phyloP scores from a whole-genome alignment of 2,888 invertebrate genomes.

The Tachystola acroxantha region DNA sequence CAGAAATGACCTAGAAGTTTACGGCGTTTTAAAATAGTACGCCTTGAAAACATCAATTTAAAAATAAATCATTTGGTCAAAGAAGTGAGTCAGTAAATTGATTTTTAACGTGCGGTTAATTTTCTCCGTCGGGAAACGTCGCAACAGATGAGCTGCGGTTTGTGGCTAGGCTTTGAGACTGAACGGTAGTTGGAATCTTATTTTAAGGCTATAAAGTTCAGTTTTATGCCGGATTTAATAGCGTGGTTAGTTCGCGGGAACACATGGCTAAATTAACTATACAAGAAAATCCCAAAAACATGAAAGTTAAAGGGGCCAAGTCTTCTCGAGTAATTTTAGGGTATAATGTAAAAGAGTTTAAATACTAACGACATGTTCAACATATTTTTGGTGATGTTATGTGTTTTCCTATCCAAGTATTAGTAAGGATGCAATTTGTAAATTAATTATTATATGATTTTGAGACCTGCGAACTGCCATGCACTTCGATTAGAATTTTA shows the following conservation, averaged over 20 bases:
- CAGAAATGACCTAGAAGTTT: constrained; percentile 5
- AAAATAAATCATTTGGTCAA: constrained; percentile 2
- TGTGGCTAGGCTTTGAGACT: constrained; percentile 25
- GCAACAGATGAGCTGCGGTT: constrained; percentile 53
- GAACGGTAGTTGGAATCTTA: constrained; percentile 6
- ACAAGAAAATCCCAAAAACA: no score
- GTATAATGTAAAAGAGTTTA: no score
- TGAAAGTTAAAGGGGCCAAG: no score
- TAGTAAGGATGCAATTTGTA: no score
- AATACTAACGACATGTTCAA: no score
- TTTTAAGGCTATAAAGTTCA: constrained; percentile 16
- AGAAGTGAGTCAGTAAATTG: constrained; percentile 22
- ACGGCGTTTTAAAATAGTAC: constrained; percentile 1
- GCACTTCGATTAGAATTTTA: no score
- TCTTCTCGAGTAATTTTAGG: no score
- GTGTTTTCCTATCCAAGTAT: no score
- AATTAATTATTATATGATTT: no score
- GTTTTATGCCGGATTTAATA: constrained; percentile 10
- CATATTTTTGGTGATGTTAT: no score
- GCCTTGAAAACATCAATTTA: neutral
- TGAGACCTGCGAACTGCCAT: no score
- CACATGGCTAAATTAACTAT: constrained; percentile 24
- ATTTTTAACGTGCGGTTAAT: constrained; percentile 50
- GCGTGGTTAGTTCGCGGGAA: constrained; percentile 12
- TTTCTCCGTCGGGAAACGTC: constrained; percentile 37